These are phyloP conservation scores for Corythornis vintsioides DNA, from an alignment of 2,113 vertebrate genomes.

Conservation along the genomic window DNA sequence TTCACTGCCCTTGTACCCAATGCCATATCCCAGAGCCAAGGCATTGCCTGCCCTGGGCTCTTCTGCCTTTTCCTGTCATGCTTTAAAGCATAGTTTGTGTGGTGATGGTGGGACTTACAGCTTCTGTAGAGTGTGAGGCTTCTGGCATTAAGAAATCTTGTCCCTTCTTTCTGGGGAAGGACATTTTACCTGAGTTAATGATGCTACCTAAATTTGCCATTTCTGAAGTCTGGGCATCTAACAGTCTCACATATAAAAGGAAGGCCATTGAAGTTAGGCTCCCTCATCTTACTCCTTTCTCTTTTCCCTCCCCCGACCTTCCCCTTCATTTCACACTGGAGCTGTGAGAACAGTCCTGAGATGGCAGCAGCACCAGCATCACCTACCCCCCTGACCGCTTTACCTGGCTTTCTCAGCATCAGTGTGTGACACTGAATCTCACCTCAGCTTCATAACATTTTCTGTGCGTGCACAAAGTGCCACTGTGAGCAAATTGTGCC, in stretches of 20 bases:
- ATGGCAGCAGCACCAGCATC: background rate
- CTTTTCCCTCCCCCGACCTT: background rate
- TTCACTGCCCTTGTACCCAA: fast-evolving
- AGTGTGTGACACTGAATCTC: fast-evolving
- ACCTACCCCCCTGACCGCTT: background rate
- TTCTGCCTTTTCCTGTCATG: background rate
- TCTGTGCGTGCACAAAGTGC: background rate
- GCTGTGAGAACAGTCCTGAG: background rate
- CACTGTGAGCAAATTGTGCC: background rate
- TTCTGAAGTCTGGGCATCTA: background rate
- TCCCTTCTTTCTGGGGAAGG: background rate
- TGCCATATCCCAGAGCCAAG: background rate
- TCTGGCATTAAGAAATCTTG: background rate
- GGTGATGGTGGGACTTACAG: background rate
- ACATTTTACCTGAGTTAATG: background rate
- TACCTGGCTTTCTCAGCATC: fast-evolving
- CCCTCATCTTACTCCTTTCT: background rate
- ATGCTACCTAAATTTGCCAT: background rate
- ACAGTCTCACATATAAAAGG: background rate
- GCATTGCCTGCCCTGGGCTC: background rate
- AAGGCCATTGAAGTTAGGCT: background rate
- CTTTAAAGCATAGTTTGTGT: background rate
- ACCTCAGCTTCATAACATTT: background rate
- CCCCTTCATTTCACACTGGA: background rate
- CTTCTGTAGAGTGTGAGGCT: background rate